Base-by-base conservation (phyloP, 2,888 invertebrate species). In the Trisateles emortualis region DNA sequence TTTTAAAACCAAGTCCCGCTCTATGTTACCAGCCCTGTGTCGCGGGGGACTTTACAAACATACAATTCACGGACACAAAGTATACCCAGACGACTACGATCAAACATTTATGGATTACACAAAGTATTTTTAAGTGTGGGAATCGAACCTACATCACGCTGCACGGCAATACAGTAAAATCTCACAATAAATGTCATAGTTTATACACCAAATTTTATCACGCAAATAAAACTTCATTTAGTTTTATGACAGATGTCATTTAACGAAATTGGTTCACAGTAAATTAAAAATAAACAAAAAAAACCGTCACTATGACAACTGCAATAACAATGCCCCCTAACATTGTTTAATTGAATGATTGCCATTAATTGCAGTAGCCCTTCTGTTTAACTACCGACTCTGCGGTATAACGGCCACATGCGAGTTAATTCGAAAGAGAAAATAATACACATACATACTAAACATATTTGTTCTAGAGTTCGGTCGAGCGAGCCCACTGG, bases 261-360 rank as follows among this genome's bases (percentile, higher is more conserved):
- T 24, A 43, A 35, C 29, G 1, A 26, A 62, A 52, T 54, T 46
- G 26, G 38, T 52, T 44, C 30, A 35, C 13, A 46, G 48, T 52
- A 53, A 46, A 46, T 24, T 43, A 30, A 52, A 46, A 36, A 29
- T 2, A 30, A 41, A 32, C 56, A 54, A 41, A 29, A 57, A 52
- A 46, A 35, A 32, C 16, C 32, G 53, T 79, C 56, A 68, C 59
- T 70, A 77, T 74, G 64, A 64, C 69, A 72, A 76, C 77, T 55
- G 44, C 66, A 50, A 42, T 51, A 61, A 68, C 68, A 64, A 66
- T 51, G 59, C 62, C 64, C 74, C 81, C 77, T 74, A 72, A 76
- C 58, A 45, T 54, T 66, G 66, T 48, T 56, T 86, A 86, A 89
- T 87, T 86, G 85, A 84, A 87, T 86, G 83, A 88, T 87, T 88